phyloP scores from a whole-genome alignment of 2,113 vertebrate species.

The Heterocephalus glaber region DNA sequence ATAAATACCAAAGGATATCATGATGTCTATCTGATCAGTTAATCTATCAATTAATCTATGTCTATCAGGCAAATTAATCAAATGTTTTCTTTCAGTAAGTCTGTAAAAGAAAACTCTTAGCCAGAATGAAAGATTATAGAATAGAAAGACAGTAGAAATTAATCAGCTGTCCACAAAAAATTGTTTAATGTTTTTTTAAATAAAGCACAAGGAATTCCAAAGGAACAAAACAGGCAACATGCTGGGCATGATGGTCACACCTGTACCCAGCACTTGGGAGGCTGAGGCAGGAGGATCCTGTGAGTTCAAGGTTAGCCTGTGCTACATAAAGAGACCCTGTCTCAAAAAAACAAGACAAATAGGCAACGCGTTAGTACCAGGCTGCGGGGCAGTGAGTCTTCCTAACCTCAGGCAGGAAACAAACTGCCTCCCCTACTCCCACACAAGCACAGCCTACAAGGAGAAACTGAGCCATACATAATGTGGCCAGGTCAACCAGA shows the following conservation, averaged over 20 bases:
- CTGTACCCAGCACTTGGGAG: background rate
- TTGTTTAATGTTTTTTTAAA: background rate
- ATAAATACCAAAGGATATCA: slow-evolving; percentile 38
- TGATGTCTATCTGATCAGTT: background rate
- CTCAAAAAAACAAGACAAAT: background rate
- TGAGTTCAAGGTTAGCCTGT: background rate
- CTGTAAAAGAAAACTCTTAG: background rate
- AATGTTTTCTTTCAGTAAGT: slow-evolving; percentile 3
- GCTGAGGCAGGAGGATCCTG: background rate
- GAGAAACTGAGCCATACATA: slow-evolving; percentile 10
- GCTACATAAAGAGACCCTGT: background rate
- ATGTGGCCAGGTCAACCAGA: background rate
- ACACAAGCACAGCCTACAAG: background rate
- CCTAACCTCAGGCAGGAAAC: background rate
- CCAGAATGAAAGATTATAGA: background rate
- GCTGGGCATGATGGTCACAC: background rate
- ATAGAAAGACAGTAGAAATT: slow-evolving; percentile 14
- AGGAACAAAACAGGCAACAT: background rate
- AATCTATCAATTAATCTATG: no score
- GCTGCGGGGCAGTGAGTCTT: background rate
- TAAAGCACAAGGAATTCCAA: background rate
- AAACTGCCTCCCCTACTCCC: background rate
- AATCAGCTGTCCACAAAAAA: background rate
- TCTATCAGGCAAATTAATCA: background rate
- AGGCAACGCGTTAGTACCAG: background rate